Percentiles rank a stretch among this genome's conserved stretches.
Conservation (phyloP, 2,113 vertebrate genomes). For the Orycteropus afer region DNA sequence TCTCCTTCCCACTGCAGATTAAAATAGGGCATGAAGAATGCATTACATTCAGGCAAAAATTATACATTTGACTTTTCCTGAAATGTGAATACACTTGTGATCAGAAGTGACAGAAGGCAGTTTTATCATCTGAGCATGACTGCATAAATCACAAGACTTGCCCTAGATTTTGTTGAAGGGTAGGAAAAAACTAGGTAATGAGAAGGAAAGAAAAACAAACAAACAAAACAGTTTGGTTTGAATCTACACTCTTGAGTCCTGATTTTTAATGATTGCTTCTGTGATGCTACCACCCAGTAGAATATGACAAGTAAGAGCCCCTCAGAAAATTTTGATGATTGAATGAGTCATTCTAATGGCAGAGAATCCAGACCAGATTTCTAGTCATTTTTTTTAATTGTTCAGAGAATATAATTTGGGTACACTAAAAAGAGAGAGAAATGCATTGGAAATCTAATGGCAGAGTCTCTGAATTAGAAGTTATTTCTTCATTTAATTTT, state of each 20-base stretch:
- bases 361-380: not conserved
- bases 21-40: not conserved
- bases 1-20: not conserved
- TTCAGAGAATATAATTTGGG: not conserved
- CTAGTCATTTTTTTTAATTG: not conserved
- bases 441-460: not conserved
- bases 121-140: slow-evolving; percentile 36
- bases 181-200: not conserved
- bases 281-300: not conserved
- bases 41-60: not conserved
- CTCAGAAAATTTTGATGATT: not conserved
- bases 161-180: slow-evolving; percentile 45
- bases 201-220: not conserved
- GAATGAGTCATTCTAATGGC: not conserved
- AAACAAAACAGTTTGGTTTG: not conserved
- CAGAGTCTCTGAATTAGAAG: not conserved
- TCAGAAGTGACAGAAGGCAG: slow-evolving; percentile 44
- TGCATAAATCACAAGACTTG: slow-evolving; percentile 33
- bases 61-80: slow-evolving; percentile 4
- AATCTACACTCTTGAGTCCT: not conserved
- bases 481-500: not conserved
- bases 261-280: not conserved
- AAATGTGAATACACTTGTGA: slow-evolving; percentile 19
- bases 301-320: not conserved
- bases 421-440: not conserved